Conservation (phyloP, 2,888 invertebrate species). For the Leptinotarsa haldemani region DNA sequence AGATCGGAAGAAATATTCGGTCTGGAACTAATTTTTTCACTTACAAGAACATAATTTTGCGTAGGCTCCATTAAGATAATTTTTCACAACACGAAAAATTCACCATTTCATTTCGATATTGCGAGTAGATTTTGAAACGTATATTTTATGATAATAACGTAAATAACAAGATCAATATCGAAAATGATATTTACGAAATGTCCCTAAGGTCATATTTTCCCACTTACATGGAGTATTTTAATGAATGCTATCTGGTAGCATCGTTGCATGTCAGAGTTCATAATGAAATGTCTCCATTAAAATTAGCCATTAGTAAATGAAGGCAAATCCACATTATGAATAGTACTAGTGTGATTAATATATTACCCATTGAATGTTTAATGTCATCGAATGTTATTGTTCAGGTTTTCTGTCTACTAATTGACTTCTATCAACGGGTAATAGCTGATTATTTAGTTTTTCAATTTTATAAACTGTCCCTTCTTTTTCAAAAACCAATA, state of each 20-base stretch:
- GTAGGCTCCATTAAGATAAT: no score
- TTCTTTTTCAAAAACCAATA: no score
- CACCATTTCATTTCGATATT: no score
- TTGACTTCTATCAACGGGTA: no score
- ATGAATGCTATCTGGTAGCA: constrained; percentile 3
- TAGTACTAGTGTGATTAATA: neutral
- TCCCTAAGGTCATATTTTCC: neutral
- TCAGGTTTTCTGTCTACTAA: neutral
- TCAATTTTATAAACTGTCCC: no score
- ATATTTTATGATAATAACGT: no score
- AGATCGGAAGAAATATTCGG: no score
- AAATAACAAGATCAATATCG: neutral
- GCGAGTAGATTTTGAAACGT: no score
- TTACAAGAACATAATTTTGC: no score
- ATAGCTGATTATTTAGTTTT: no score
- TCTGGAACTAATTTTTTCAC: no score
- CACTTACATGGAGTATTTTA: neutral
- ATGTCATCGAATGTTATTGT: neutral
- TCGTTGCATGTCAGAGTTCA: constrained; percentile 14
- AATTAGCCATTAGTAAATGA: constrained; percentile 27
- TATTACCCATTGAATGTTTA: neutral
- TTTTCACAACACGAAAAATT: no score
- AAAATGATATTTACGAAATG: constrained; percentile 1
- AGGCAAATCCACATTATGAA: neutral
- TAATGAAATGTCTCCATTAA: constrained; percentile 12